Evolutionary conservation across 2,888 invertebrate genomes (phyloP), one percentile per base, ranked within the genome.

Genomic region (Candidula unifasciata): DNA sequence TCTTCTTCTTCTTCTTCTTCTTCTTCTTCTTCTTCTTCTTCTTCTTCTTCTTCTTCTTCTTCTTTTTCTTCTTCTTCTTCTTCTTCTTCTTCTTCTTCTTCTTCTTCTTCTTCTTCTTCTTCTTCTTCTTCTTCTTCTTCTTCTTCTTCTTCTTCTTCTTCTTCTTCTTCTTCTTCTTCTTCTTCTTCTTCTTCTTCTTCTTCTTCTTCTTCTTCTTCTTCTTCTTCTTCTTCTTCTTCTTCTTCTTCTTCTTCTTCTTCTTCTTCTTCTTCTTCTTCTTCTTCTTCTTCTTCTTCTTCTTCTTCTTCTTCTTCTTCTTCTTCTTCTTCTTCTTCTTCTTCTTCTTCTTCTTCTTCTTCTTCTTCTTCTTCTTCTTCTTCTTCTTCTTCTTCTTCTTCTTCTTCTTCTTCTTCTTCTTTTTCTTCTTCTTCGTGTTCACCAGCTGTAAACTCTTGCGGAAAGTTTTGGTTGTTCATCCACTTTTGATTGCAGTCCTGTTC

Each of bases 231-330:
- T 57, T 8, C 60, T n/a, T 33, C 35, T 54, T 33, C 33, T 16
- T 57, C n/a, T 21, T 60, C 54, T 57, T 60, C 78, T 54, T 54
- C 30, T 78, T 27, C 78, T 78, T 60, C 78, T 57, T 24, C 57
- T 54, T 52, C 35, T 54, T 52, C 35, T n/a, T 60, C 27, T 30
- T 52, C 8, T 27, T 52, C 24, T 27, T 27, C 30, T n/a, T 54
- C 30, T 57, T 13, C 57, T 52, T 27, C 27, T 60, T 30, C 27
- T 60, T 30, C 33, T 60, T 8, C 18, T 27, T 33, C 54, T 54
- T 33, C 54, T n/a, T 24, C 27, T 54, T n/a, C 27, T 13, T n/a
- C 27, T 52, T 54, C 78, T 57, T 21, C 57, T 78, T n/a, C 57
- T 78, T 24, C 57, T 54, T 33, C 57, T 78, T 30, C 27, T 78